These are phyloP conservation scores for Caranx ignobilis DNA, from an alignment of 2,113 vertebrate genomes.

Conservation along the genomic window DNA sequence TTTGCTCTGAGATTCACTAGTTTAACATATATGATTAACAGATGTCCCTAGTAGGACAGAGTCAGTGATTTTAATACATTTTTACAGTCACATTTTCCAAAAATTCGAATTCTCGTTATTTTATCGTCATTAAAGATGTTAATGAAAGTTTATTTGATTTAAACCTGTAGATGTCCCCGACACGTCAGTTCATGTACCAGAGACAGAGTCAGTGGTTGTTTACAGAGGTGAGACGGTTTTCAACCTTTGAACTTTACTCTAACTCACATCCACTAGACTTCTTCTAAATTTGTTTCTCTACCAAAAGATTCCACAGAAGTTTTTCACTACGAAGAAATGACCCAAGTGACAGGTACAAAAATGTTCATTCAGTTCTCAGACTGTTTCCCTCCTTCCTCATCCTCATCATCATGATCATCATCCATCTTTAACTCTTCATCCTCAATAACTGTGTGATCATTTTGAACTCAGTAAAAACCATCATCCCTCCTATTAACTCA, in stretches of 20 bases:
- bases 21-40: too few species aligned
- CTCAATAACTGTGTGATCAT: conserved; percentile 25
- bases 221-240: conserved; percentile 79
- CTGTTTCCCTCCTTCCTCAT: background rate
- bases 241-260: background rate
- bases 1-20: too few species aligned
- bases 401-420: conserved; percentile 12
- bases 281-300: conserved; percentile 21
- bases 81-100: background rate
- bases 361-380: background rate
- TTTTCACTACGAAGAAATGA: conserved; percentile 71
- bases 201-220: conserved; percentile 80
- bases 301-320: conserved; percentile 68
- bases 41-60: too few species aligned
- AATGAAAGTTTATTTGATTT: conserved; percentile 27
- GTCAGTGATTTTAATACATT: too few species aligned
- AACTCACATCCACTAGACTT: background rate
- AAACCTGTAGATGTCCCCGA: conserved; percentile 88
- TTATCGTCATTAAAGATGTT: background rate
- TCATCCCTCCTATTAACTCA: conserved; percentile 6
- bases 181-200: conserved; percentile 81
- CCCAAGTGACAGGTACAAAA: conserved; percentile 73
- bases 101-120: too few species aligned
- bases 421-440: conserved; percentile 22
- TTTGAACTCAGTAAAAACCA: background rate